Conservation (phyloP, 2,888 invertebrate species). For the Muschampia plurimacula region DNA sequence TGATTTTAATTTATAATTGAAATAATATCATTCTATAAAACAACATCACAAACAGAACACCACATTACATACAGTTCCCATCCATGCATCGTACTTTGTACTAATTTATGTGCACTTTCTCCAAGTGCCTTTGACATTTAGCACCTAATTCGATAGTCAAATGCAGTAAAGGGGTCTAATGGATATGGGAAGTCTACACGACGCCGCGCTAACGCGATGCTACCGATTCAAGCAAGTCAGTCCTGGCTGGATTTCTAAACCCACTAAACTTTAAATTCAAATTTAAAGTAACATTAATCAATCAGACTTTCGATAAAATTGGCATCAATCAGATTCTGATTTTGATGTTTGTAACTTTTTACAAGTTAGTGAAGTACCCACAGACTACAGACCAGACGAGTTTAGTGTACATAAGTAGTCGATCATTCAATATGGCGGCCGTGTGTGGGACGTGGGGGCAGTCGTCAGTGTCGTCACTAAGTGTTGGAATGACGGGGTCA, state of each 20-base stretch:
- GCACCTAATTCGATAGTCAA: slow-evolving; percentile 10
- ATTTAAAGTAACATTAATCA: no score
- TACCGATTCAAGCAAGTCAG: neutral
- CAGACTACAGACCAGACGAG: neutral
- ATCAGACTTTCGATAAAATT: no score
- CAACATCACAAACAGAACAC: no score
- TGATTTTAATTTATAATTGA: no score
- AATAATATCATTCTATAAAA: no score
- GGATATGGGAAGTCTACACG: neutral
- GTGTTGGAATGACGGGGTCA: slow-evolving; percentile 11
- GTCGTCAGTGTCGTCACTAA: slow-evolving; percentile 2
- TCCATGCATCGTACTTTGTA: neutral
- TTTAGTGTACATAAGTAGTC: neutral
- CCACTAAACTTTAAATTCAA: no score
- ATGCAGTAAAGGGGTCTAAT: neutral
- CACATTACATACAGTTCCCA: neutral
- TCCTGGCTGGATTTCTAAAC: no score
- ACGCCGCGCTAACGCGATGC: neutral
- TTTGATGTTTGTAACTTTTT: no score
- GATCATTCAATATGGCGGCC: neutral
- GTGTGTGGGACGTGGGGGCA: slow-evolving; percentile 1
- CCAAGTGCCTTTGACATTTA: slow-evolving; percentile 20
- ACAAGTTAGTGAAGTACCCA: no score
- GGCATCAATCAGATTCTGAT: no score
- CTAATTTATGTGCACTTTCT: slow-evolving; percentile 13